Conservation (phyloP, 2,888 invertebrate species). For the Drosophila borealis region DNA sequence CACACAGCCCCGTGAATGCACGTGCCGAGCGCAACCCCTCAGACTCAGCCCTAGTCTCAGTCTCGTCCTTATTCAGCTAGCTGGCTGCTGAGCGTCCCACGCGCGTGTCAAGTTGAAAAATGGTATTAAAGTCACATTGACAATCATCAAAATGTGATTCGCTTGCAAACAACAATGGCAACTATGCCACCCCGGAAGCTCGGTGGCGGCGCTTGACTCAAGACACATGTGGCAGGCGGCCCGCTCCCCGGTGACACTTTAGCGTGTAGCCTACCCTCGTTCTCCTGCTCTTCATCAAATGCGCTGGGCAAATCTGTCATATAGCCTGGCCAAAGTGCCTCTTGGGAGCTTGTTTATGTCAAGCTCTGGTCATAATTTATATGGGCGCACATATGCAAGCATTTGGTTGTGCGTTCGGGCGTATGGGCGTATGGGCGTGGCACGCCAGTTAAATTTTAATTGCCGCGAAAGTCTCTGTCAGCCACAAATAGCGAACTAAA, state of each 20-base stretch:
- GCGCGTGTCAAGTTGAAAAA: constrained; percentile 78
- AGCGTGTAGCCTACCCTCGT: constrained; percentile 59
- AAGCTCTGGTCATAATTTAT: constrained; percentile 82
- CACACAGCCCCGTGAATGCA: constrained; percentile 56
- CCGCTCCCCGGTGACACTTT: constrained; percentile 82
- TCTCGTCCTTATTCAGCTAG: neutral
- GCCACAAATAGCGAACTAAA: constrained; percentile 63
- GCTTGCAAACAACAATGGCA: constrained; percentile 66
- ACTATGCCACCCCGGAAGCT: constrained; percentile 35
- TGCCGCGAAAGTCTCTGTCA: constrained; percentile 43
- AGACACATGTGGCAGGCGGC: constrained; percentile 70
- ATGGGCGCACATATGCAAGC: constrained; percentile 62
- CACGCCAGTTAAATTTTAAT: constrained; percentile 77
- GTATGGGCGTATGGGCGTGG: constrained; percentile 53
- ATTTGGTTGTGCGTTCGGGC: constrained; percentile 35
- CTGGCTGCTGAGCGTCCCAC: constrained; percentile 27
- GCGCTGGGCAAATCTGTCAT: constrained; percentile 83
- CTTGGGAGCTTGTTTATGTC: constrained; percentile 85
- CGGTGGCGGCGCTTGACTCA: constrained; percentile 37
- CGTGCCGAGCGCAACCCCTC: constrained; percentile 53
- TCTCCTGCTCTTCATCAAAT: constrained; percentile 69
- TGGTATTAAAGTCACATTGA: constrained; percentile 83
- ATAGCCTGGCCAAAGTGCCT: constrained; percentile 83
- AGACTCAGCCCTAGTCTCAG: neutral
- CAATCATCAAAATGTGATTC: constrained; percentile 84